Base-by-base conservation (phyloP, 2,797 vertebrate genomes). In the Notolepis coatsorum region DNA sequence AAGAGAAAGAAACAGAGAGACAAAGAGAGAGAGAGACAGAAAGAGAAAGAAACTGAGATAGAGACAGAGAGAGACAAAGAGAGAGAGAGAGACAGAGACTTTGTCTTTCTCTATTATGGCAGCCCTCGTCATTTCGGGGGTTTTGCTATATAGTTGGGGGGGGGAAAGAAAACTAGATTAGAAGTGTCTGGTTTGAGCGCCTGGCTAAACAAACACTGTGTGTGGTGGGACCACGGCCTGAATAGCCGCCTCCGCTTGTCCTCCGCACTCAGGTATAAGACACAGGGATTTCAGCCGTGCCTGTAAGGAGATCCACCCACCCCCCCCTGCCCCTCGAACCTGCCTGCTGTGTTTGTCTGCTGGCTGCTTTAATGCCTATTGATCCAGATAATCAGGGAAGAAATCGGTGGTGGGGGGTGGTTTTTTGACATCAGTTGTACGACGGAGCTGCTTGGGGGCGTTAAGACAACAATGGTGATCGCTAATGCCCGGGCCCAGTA, bases 321-420 rank as follows among this genome's bases (percentile, higher is more conserved):
- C 61, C 53, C 55, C n/a, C 23, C 60, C 42, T 51, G 3, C 23
- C 20, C 25, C 21, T n/a, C 15, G n/a, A 10, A 3, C 10, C 64
- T 65, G 59, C 79, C 62, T 50, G 49, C 71, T 54, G 49, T 87
- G 62, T 87, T 90, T 91, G 86, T 82, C 79, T 82, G 56, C 53
- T 63, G 82, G 74, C 49, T 80, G 77, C 65, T 80, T 83, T 89
- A 92, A 92, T 85, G 73, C 88, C 77, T 71, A 82, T 71, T 90
- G 88, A 91, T 89, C 89, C 84, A 74, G 75, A 80, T 90, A 91
- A 91, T 91, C 86, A 75, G 88, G 80, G 74, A 68, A 75, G 65
- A 82, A 83, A 86, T 88, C 85, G 75, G 75, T 43, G 46, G 56
- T 38, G 45, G 73, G 76, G n/a, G 83, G 75, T 71, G 61, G 68